These are phyloP conservation scores for Ailurus styani DNA, from an alignment of 2,113 vertebrate genomes.

Conservation along the genomic window DNA sequence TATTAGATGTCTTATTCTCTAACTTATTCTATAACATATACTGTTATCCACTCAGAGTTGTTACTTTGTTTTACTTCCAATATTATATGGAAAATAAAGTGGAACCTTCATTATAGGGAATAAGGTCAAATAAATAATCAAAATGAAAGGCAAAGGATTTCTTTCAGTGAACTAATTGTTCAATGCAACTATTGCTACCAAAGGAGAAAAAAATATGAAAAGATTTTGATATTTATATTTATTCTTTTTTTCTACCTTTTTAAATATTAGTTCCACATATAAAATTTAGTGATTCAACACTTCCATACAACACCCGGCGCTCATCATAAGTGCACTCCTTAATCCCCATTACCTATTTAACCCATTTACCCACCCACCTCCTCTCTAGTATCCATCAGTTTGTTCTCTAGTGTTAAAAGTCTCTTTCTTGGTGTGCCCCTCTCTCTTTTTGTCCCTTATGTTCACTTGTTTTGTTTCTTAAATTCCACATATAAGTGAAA, in stretches of 20 bases:
- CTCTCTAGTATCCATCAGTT: neutral
- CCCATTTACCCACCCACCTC: neutral
- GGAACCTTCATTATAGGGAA: neutral
- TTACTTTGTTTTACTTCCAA: neutral
- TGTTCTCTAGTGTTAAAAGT: neutral
- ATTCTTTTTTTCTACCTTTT: neutral
- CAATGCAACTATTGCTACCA: neutral
- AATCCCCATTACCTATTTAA: neutral
- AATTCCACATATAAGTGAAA: neutral
- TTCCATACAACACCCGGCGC: neutral
- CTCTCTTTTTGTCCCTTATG: neutral
- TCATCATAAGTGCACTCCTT: neutral
- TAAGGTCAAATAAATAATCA: neutral
- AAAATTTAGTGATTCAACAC: neutral
- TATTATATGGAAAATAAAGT: neutral
- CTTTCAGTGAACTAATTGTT: neutral
- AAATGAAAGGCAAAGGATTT: neutral
- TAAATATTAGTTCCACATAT: neutral
- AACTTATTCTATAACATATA: neutral
- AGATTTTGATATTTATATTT: neutral
- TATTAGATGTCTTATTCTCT: neutral
- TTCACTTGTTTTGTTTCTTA: neutral
- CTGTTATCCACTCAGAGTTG: neutral
- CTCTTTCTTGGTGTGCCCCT: neutral
- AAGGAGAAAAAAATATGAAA: neutral